phyloP scores from a whole-genome alignment of 2,797 vertebrate species.

The Paramormyrops hopkinsi region DNA sequence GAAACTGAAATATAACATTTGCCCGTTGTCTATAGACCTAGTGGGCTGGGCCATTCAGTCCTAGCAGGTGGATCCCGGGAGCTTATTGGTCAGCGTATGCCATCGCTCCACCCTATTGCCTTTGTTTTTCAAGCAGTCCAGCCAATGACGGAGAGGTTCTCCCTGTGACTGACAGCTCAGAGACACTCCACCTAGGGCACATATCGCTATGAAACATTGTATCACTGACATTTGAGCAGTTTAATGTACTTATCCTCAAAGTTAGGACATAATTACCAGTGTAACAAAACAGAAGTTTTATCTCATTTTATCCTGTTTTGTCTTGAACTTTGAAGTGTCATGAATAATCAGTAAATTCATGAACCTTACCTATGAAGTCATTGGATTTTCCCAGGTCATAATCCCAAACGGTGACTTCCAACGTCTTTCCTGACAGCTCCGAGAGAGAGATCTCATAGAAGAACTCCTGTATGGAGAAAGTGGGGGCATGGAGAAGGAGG shows the following conservation, averaged over 20 bases:
- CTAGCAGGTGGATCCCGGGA: conserved; percentile 60
- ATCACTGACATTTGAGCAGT: background rate
- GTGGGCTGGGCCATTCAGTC: conserved; percentile 38
- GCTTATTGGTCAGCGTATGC: conserved; percentile 80
- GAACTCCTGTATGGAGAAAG: conserved; percentile 61
- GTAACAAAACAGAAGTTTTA: background rate
- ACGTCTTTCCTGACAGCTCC: conserved; percentile 64
- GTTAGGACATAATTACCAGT: background rate
- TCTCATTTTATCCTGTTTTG: background rate
- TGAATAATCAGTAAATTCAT: background rate
- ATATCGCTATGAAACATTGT: background rate
- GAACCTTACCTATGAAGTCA: conserved; percentile 76
- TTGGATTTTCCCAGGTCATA: conserved; percentile 81
- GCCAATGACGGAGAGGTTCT: conserved; percentile 75
- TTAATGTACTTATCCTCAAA: background rate
- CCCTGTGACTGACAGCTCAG: conserved; percentile 69
- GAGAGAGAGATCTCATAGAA: conserved; percentile 75
- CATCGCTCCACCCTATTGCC: conserved; percentile 70
- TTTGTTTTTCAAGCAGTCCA: conserved; percentile 71
- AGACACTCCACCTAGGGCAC: conserved; percentile 66
- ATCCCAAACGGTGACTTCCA: conserved; percentile 84
- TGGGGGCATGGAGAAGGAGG: background rate
- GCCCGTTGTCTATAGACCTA: background rate
- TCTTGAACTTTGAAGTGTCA: background rate
- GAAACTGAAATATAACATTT: background rate